phyloP scores from a whole-genome alignment of 1,140 invertebrate species.

The Aphis gossypii region DNA sequence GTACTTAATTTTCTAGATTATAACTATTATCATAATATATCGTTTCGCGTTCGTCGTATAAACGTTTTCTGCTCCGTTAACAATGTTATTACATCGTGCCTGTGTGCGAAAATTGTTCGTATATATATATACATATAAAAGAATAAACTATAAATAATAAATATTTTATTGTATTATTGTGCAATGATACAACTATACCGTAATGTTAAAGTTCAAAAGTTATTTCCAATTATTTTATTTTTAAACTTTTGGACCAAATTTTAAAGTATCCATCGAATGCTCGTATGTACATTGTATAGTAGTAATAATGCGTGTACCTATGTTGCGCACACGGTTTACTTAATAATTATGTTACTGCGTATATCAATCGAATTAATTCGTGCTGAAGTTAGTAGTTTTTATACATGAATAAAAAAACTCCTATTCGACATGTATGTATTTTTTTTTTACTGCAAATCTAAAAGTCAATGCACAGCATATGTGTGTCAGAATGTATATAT shows the following conservation, averaged over 20 bases:
- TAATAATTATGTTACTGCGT: neutral
- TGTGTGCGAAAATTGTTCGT: neutral
- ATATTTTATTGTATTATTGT: neutral
- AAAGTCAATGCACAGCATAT: neutral
- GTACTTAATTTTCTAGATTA: conserved; percentile 4
- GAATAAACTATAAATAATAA: conserved; percentile 10
- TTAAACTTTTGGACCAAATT: neutral
- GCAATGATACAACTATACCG: neutral
- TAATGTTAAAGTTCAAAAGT: neutral
- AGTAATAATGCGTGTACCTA: neutral
- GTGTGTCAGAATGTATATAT: neutral
- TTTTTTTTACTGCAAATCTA: neutral
- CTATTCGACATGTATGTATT: neutral
- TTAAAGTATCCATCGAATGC: neutral
- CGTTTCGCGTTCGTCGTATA: neutral
- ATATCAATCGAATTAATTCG: neutral
- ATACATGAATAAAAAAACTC: neutral
- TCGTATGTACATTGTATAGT: neutral
- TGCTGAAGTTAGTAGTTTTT: neutral
- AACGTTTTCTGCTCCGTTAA: conserved; percentile 14
- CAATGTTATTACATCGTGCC: neutral
- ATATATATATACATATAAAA: neutral
- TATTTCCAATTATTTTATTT: neutral
- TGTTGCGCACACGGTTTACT: neutral
- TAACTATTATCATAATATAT: conserved; percentile 10